Conservation (phyloP, 2,888 invertebrate genomes). For the Hirtodrosophila duncani region DNA sequence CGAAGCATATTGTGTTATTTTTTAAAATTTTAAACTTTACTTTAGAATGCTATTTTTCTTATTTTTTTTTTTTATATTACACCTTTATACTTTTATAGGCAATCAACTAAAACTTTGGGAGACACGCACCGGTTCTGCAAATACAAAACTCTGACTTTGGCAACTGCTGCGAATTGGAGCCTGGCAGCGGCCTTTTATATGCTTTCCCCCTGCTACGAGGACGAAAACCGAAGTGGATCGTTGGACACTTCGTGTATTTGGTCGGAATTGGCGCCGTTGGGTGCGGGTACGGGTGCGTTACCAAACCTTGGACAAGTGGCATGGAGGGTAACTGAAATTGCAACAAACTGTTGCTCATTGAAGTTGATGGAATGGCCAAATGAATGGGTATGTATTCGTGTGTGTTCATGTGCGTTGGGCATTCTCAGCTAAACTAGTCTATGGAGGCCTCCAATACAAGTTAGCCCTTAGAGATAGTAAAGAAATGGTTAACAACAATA, state of each 20-base stretch:
- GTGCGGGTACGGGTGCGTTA: not conserved
- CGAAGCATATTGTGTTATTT: too few relatives aligned
- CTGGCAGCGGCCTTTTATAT: conserved; percentile 65
- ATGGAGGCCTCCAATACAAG: too few relatives aligned
- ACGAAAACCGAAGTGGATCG: conserved; percentile 11
- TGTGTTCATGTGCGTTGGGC: too few relatives aligned
- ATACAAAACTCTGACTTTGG: too few relatives aligned
- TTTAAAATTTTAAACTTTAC: too few relatives aligned
- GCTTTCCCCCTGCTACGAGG: conserved; percentile 13
- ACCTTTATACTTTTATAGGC: not conserved
- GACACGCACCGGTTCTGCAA: conserved; percentile 62
- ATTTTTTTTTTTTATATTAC: not conserved
- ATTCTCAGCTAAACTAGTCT: too few relatives aligned
- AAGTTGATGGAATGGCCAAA: conserved; percentile 30
- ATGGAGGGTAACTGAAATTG: conserved; percentile 59
- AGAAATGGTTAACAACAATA: too few relatives aligned
- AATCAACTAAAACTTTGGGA: conserved; percentile 24
- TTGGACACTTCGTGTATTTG: conserved; percentile 26
- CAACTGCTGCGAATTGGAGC: conserved; percentile 48
- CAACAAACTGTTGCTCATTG: conserved; percentile 61
- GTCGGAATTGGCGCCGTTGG: not conserved
- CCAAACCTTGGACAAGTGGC: conserved; percentile 47
- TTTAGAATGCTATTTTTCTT: too few relatives aligned
- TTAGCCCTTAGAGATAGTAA: too few relatives aligned
- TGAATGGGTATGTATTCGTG: too few relatives aligned